phyloP scores from a whole-genome alignment of 1,140 invertebrate species.

The Agrypnia vestita region DNA sequence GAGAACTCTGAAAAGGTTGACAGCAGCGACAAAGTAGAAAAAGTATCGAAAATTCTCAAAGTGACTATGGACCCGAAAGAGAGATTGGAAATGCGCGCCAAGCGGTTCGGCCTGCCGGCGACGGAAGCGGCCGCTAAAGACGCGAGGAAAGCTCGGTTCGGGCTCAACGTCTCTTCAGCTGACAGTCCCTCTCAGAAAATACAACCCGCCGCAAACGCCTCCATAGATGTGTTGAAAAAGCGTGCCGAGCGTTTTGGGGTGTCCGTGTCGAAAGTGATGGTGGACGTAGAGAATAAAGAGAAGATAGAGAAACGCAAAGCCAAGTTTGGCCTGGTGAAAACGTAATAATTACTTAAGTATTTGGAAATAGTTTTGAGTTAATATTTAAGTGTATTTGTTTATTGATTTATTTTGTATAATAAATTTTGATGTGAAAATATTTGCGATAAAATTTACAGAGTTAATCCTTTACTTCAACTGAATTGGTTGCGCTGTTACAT shows the following conservation, averaged over 20 bases:
- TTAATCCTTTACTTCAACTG: no score
- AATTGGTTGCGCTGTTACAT: no score
- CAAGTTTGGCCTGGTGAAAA: slow-evolving; percentile 74
- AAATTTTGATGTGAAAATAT: no score
- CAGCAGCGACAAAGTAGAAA: slow-evolving; percentile 58
- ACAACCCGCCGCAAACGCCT: slow-evolving; percentile 68
- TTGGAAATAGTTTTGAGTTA: no score
- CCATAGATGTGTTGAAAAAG: slow-evolving; percentile 81
- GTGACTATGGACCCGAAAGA: slow-evolving; percentile 79
- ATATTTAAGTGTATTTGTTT: no score
- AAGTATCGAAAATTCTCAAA: slow-evolving; percentile 70
- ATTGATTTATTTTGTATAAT: no score
- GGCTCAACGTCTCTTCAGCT: slow-evolving; percentile 72
- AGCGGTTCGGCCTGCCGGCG: slow-evolving; percentile 82
- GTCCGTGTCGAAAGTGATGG: slow-evolving; percentile 79
- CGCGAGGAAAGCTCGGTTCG: slow-evolving; percentile 80
- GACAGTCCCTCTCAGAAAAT: slow-evolving; percentile 62
- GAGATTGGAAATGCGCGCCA: slow-evolving; percentile 83
- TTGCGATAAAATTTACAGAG: no score
- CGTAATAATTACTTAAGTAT: slow-evolving; percentile 32
- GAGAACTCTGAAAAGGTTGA: slow-evolving; percentile 35
- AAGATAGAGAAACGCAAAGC: slow-evolving; percentile 81
- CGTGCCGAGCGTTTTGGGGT: slow-evolving; percentile 84
- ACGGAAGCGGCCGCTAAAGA: slow-evolving; percentile 76
- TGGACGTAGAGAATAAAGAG: slow-evolving; percentile 79